These are phyloP conservation scores for Spatula versicolor DNA, from an alignment of 2,797 vertebrate species.

Conservation along the genomic window DNA sequence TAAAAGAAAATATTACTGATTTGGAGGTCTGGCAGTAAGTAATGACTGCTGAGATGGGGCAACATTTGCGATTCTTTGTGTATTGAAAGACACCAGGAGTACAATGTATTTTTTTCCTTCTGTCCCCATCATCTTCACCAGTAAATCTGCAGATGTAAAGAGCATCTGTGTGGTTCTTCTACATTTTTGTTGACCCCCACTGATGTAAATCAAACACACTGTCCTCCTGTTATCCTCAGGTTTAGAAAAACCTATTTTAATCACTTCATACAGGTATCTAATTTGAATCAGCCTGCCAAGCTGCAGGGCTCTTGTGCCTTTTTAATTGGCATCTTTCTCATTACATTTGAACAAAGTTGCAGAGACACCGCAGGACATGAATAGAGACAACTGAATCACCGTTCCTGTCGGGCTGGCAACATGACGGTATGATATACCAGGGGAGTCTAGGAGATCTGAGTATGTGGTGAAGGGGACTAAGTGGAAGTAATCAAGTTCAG, in stretches of 20 bases:
- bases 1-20: slow-evolving; percentile 20
- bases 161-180: slow-evolving; percentile 18
- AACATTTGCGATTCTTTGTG: slow-evolving; percentile 43
- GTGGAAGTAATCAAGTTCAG: slow-evolving; percentile 4
- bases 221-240: slow-evolving; percentile 58
- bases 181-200: slow-evolving; percentile 41
- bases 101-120: slow-evolving; percentile 19
- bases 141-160: slow-evolving; percentile 47
- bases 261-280: slow-evolving; percentile 70
- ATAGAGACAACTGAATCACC: slow-evolving; percentile 64
- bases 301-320: slow-evolving; percentile 62
- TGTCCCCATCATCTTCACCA: slow-evolving; percentile 37
- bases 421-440: slow-evolving; percentile 24
- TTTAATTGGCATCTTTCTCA: slow-evolving; percentile 75
- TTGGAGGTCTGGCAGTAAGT: slow-evolving; percentile 40
- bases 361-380: slow-evolving; percentile 65
- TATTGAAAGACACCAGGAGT: slow-evolving; percentile 26
- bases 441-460: background rate
- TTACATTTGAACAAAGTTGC: slow-evolving; percentile 70
- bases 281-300: slow-evolving; percentile 71
- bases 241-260: slow-evolving; percentile 66
- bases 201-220: slow-evolving; percentile 66
- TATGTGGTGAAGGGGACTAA: slow-evolving; percentile 8
- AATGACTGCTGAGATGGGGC: slow-evolving; percentile 34
- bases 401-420: slow-evolving; percentile 48